Percentiles rank a stretch among this genome's conserved stretches.
Conservation (phyloP, 2,888 invertebrate genomes). For the Abscondita cerata region DNA sequence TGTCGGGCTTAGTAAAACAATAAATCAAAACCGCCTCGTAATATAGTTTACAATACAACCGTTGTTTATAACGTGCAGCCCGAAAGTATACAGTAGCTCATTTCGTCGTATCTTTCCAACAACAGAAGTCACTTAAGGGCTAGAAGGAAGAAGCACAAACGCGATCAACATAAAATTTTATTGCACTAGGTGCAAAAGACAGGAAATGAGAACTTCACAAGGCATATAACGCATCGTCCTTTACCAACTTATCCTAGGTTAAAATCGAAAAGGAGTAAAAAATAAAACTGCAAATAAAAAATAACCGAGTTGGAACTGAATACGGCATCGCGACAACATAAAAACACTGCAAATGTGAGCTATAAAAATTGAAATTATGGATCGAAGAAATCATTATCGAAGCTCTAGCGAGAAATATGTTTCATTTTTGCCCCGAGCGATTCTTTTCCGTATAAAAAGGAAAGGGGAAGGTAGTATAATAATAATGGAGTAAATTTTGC, state of each 20-base stretch:
- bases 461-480: conserved; percentile 30
- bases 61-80: background rate
- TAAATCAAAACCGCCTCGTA: conserved; percentile 2
- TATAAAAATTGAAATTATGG: conserved; percentile 37
- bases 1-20: background rate
- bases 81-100: conserved; percentile 1
- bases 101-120: conserved; percentile 16
- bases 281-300: conserved; percentile 34
- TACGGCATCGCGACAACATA: conserved; percentile 33
- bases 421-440: conserved; percentile 32
- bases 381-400: conserved; percentile 36
- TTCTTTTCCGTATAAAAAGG: conserved; percentile 26
- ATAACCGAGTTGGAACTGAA: conserved; percentile 30
- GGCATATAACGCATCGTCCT: conserved; percentile 32
- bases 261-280: conserved; percentile 26
- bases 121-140: conserved; percentile 33
- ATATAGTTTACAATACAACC: background rate
- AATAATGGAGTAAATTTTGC: conserved; percentile 30
- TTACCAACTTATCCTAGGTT: conserved; percentile 30
- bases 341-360: conserved; percentile 35
- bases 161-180: conserved; percentile 31
- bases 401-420: conserved; percentile 32
- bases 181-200: conserved; percentile 36
- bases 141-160: conserved; percentile 23
- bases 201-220: conserved; percentile 32